Evolutionary conservation across 2,888 invertebrate species (phyloP).

Genomic region (Caenorhabditis sinica): DNA sequence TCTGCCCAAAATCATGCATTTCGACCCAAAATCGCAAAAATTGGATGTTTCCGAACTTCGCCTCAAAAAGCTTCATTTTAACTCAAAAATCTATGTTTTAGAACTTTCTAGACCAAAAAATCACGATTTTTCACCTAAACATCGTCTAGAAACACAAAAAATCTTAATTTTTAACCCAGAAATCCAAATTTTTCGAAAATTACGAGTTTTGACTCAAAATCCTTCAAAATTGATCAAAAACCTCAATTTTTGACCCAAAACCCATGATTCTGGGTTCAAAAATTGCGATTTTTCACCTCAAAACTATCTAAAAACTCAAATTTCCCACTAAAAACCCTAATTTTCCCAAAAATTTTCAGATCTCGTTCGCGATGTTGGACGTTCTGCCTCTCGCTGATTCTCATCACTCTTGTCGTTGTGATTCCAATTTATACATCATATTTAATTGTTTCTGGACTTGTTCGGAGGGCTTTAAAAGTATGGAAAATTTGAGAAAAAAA

Average conservation of each 20-base stretch:
- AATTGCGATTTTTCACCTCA: too few species aligned
- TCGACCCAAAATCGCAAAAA: too few species aligned
- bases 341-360: slow-evolving; percentile 86
- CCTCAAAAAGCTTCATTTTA: too few species aligned
- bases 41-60: too few species aligned
- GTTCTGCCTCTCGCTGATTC: slow-evolving; percentile 91
- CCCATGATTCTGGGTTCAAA: background rate
- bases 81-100: too few species aligned
- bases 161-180: background rate
- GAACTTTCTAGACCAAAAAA: too few species aligned
- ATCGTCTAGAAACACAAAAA: too few species aligned
- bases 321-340: background rate
- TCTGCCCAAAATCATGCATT: too few species aligned
- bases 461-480: slow-evolving; percentile 28
- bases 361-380: slow-evolving; percentile 97
- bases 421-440: slow-evolving; percentile 95
- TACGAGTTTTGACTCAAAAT: background rate
- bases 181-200: too few species aligned
- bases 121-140: too few species aligned
- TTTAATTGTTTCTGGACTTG: slow-evolving; percentile 32
- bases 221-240: too few species aligned
- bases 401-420: slow-evolving; percentile 95
- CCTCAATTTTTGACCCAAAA: background rate
- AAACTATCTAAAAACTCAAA: background rate
- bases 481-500: too few species aligned